Evolutionary conservation across 2,113 vertebrate genomes (phyloP), one percentile per base, ranked within the genome.

Genomic region (Tetraodon nigroviridis): DNA sequence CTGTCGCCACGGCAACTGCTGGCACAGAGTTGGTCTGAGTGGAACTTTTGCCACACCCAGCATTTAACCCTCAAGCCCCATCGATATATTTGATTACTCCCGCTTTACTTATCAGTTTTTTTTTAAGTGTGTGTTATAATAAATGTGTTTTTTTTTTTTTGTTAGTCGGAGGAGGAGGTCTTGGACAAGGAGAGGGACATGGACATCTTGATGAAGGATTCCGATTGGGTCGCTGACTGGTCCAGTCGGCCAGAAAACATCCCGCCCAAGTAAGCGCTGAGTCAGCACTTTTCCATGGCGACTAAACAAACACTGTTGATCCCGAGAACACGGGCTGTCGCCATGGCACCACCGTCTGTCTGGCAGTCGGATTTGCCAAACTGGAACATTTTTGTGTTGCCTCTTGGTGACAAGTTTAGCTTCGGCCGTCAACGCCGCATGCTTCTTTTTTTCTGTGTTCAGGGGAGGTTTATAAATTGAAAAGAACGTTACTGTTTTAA

Each of bases 211-310:
- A 90, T 92, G 90, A 97, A 96, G 84, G 97, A 93, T 61, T 87
- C 92, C 68, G 95, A 94, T 57, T 96, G 96, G 94, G 94, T 99
- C 56, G 94, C 95, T 14, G 94, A 99, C 84, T 99, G 96, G 97
- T 98, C 96, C 19, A 99, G 94, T 90, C 91, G 97, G 73, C 97
- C 97, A 14, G 95, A 99, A 88, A 99, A 99, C 84, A 86, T 96
- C 84, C 96, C 96, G 58, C 95, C 95, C 19, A 99, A 99, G 97
- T 99, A 84, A 93, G 85, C 71, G 29, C 68, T 49, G 16, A 6
- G 45, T 67, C 42, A 83, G 79, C 18, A 12, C 20, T 64, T 67
- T 12, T 58, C 77, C 61, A 42, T 44, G 71, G 50, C 61, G 56
- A 64, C 67, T 0, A 5, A 40, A 52, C 51, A 55, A 58, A 64